Conservation (phyloP, 2,797 vertebrate species). For the Oreonectes daqikongensis region DNA sequence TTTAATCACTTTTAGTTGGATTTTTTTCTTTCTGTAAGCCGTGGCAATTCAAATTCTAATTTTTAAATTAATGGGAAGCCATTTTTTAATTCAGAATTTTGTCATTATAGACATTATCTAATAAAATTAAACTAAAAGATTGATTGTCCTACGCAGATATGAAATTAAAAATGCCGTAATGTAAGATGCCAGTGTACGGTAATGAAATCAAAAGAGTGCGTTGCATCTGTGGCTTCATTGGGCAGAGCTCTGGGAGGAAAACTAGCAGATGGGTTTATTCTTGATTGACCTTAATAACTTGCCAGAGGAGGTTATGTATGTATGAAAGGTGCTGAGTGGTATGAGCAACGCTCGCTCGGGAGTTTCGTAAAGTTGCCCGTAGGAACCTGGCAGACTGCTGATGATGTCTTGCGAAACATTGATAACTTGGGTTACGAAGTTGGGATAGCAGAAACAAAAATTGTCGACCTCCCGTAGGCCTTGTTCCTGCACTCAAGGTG, state of each 20-base stretch:
- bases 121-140: constrained; percentile 2
- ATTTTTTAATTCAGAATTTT: background rate
- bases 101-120: background rate
- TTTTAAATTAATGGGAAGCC: background rate
- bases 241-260: background rate
- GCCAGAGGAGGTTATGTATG: background rate
- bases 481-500: background rate
- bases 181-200: background rate
- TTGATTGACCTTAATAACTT: constrained; percentile 21
- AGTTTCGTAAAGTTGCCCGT: background rate
- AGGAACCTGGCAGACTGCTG: background rate
- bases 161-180: background rate
- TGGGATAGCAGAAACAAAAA: background rate
- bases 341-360: background rate
- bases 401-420: background rate
- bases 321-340: background rate
- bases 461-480: background rate
- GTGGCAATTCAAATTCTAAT: background rate
- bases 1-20: too few species aligned
- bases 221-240: constrained; percentile 2
- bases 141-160: background rate
- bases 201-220: background rate
- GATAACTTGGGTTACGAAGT: background rate
- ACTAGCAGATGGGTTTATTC: constrained; percentile 3
- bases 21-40: background rate